Evolutionary conservation across 2,888 invertebrate species (phyloP).

Genomic region (Drosophila acutilabella): DNA sequence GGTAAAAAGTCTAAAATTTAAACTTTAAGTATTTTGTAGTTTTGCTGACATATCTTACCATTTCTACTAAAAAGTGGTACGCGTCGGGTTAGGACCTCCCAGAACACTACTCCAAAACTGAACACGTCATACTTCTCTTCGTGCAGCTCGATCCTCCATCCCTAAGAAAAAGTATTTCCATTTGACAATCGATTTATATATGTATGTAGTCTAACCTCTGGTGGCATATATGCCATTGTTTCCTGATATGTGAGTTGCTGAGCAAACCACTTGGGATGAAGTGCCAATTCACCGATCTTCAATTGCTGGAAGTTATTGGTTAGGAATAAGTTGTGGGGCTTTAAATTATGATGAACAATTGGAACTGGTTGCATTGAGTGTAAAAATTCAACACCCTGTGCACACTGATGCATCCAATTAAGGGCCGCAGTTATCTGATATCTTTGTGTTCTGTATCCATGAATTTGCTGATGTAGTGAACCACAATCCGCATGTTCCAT

Average conservation of each 20-base stretch:
- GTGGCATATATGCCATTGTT: slow-evolving; percentile 1
- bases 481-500: slow-evolving; percentile 19
- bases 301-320: slow-evolving; percentile 7
- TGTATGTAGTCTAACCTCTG: background rate
- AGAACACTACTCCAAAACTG: slow-evolving; percentile 21
- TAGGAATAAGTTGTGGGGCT: slow-evolving; percentile 20
- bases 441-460: background rate
- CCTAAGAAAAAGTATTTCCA: no score
- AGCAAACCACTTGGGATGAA: no score
- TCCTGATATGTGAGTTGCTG: no score
- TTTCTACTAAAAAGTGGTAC: no score
- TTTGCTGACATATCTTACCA: no score
- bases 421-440: slow-evolving; percentile 10
- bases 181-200: no score
- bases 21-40: no score
- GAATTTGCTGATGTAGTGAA: slow-evolving; percentile 11
- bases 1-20: no score
- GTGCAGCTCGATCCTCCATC: no score
- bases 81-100: slow-evolving; percentile 11
- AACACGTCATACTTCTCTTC: slow-evolving; percentile 16
- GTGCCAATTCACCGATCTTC: slow-evolving; percentile 17
- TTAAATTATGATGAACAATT: slow-evolving; percentile 19
- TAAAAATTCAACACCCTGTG: slow-evolving; percentile 20
- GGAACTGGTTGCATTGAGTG: background rate
- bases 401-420: slow-evolving; percentile 23